A percentile compares a stretch with the other conserved stretches of the same genome.
Conservation (phyloP, 2,797 vertebrate species). For the Acropternis orthonyx region DNA sequence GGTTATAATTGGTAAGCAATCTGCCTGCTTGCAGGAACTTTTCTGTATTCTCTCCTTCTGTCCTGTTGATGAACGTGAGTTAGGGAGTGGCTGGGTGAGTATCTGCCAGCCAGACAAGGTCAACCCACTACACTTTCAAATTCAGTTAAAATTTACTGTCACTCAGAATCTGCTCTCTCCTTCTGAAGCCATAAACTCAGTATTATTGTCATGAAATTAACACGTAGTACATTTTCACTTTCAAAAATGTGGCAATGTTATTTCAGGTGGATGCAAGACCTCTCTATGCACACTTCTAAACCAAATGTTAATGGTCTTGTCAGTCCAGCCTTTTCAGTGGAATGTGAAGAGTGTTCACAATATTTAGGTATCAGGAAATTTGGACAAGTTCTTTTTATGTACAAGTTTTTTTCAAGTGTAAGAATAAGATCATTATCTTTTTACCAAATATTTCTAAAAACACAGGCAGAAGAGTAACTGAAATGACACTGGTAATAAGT, state of each 20-base stretch:
- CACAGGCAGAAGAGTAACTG: not conserved
- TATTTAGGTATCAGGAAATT: not conserved
- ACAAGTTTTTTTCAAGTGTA: not conserved
- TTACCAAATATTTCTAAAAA: not conserved
- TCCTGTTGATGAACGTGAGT: not conserved
- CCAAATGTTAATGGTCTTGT: not conserved
- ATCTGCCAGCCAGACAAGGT: not conserved
- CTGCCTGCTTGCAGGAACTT: not conserved
- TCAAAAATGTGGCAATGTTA: not conserved
- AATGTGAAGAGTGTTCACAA: not conserved
- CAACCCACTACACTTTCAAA: not conserved
- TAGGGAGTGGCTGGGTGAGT: not conserved
- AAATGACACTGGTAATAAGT: not conserved
- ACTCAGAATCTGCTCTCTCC: not conserved
- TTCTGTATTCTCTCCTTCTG: not conserved
- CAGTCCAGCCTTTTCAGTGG: not conserved
- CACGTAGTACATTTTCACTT: not conserved
- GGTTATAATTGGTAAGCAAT: not conserved
- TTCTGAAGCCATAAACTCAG: not conserved
- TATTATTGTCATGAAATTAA: not conserved
- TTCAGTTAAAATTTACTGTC: not conserved
- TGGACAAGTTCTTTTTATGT: not conserved
- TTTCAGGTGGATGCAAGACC: not conserved
- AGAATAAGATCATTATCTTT: not conserved
- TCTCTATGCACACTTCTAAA: not conserved